Evolutionary conservation across 2,113 vertebrate genomes (phyloP).

Genomic region (Microtus ochrogaster): DNA sequence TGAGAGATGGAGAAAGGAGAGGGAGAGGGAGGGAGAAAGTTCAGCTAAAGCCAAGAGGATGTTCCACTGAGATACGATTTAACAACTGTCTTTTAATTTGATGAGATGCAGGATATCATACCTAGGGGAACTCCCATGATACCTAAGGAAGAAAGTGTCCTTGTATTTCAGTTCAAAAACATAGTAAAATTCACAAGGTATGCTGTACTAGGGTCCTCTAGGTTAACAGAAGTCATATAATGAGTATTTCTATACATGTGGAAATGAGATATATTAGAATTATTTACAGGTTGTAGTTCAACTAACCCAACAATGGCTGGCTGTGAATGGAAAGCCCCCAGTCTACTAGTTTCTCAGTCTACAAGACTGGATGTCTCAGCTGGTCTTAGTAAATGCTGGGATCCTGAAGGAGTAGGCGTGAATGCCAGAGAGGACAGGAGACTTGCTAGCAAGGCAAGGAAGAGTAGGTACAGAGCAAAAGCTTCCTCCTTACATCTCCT

Average conservation of each 20-base stretch:
- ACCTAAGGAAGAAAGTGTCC: background rate
- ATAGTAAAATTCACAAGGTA: background rate
- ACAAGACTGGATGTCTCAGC: background rate
- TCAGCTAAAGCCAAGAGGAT: conserved; percentile 1
- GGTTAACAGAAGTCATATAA: background rate
- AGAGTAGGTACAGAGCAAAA: background rate
- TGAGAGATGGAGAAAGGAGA: background rate
- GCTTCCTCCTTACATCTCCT: background rate
- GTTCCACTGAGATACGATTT: background rate
- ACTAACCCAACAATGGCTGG: background rate
- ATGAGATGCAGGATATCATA: background rate
- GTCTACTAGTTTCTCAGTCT: no score
- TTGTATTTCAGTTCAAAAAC: conserved; percentile 4
- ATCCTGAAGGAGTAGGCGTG: background rate
- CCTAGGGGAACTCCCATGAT: background rate
- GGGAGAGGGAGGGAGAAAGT: no score
- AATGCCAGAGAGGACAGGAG: background rate
- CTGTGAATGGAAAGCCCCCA: background rate
- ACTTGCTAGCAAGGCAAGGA: background rate
- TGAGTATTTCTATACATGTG: background rate
- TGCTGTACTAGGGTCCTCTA: background rate
- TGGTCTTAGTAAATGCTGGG: background rate
- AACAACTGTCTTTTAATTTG: background rate
- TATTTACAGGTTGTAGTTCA: background rate
- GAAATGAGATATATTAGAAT: background rate